Base-by-base conservation (phyloP, 2,888 invertebrate genomes). In the Margaritifera margaritifera region DNA sequence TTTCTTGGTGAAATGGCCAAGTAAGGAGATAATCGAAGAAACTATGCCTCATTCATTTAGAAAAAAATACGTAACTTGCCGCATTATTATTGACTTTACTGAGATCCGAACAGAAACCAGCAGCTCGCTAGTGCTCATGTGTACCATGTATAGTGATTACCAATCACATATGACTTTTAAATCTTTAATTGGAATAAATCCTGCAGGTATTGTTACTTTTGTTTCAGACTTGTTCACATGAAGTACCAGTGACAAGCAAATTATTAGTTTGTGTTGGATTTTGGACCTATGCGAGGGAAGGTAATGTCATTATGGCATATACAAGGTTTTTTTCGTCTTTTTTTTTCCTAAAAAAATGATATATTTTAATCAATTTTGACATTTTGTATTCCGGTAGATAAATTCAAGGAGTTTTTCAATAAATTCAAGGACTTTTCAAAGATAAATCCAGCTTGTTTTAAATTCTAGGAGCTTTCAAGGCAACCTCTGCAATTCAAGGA, bases 71-170 rank as follows among this genome's bases (percentile, higher is more conserved):
- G 70, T 62, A 19, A 65, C 66, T 1, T 52, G 59, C 15, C 19
- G 76, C 20, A 69, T 78, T 20, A 69, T 75, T 22, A 71, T 72
- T 24, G 75, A 79, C 66, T 72, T 71, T 24, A 74, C 73, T n/a
- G 76, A 78, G 71, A 68, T 78, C 6, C 22, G 50, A 22, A 69
- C 68, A 18, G 69, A 72, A 51, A 66, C 66, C 20, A 69, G 68
- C 15, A 56, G 61, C 53, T 72, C 68, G 20, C 54, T 77, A 18
- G 52, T 51, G 42, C 52, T 69, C n/a, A 73, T 68, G 54, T 75
- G 71, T 19, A n/a, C 65, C 25, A 19, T 77, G 59, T 77, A 74
- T 50, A 75, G 70, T 51, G 69, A 69, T 31, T 74, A 77, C 58
- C 72, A 77, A 67, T 68, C 67, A 4, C 66, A 71, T 60, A 69